phyloP scores from a whole-genome alignment of 2,888 invertebrate species.

The Calameuta idolon region DNA sequence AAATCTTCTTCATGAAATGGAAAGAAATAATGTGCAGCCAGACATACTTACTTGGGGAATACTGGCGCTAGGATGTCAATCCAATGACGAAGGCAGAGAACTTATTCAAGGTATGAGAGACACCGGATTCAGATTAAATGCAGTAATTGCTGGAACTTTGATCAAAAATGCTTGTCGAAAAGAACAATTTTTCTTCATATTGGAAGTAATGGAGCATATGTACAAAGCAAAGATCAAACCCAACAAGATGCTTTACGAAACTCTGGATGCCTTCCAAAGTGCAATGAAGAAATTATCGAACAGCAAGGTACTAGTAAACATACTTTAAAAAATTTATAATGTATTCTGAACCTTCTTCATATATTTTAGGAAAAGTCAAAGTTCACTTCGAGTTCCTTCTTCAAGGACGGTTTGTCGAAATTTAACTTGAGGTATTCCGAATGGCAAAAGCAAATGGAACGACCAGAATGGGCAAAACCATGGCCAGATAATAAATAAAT shows the following conservation, averaged over 20 bases:
- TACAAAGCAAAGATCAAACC: slow-evolving; percentile 74
- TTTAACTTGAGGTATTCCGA: slow-evolving; percentile 39
- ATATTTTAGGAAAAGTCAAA: slow-evolving; percentile 25
- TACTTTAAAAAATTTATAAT: background rate
- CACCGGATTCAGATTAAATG: slow-evolving; percentile 76
- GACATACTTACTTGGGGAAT: slow-evolving; percentile 90
- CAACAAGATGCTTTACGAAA: slow-evolving; percentile 72
- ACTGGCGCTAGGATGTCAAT: slow-evolving; percentile 82
- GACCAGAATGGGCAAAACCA: slow-evolving; percentile 11
- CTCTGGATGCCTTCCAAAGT: slow-evolving; percentile 74
- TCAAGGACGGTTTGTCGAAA: slow-evolving; percentile 38
- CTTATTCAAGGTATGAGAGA: slow-evolving; percentile 79
- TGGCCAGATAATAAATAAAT: slow-evolving; percentile 9
- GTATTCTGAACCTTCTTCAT: background rate
- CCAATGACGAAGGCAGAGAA: slow-evolving; percentile 73
- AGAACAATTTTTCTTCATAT: slow-evolving; percentile 75
- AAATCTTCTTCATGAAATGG: slow-evolving; percentile 66
- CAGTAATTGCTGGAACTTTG: slow-evolving; percentile 81
- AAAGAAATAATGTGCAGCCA: slow-evolving; percentile 70
- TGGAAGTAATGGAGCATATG: slow-evolving; percentile 77
- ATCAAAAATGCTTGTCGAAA: slow-evolving; percentile 74
- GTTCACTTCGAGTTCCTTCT: slow-evolving; percentile 22
- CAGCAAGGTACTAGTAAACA: slow-evolving; percentile 62
- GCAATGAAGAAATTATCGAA: slow-evolving; percentile 70
- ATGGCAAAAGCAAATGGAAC: slow-evolving; percentile 36